phyloP scores from a whole-genome alignment of 2,888 invertebrate genomes.

The Parapristionchus giblindavisi region DNA sequence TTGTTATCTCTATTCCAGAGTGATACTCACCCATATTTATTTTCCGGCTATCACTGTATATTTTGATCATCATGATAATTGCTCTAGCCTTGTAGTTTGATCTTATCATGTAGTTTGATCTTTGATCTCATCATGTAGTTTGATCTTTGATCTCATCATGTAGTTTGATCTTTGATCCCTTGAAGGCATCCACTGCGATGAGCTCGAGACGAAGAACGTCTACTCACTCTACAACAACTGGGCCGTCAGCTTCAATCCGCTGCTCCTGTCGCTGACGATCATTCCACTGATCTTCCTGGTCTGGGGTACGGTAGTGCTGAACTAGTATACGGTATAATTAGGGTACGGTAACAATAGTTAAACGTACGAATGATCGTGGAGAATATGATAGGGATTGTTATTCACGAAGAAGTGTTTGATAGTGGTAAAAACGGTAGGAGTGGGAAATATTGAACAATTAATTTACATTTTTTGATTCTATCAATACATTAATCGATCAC shows the following conservation, averaged over 20 bases:
- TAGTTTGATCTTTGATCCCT: background rate
- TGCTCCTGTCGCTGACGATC: conserved; percentile 25
- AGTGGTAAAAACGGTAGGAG: background rate
- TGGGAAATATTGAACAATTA: background rate
- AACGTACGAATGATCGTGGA: background rate
- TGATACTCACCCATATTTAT: background rate
- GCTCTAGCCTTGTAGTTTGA: background rate
- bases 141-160: background rate
- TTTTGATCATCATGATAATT: background rate
- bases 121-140: background rate
- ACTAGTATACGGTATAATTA: background rate
- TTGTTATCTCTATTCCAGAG: background rate
- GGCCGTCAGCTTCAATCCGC: conserved; percentile 16
- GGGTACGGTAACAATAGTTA: background rate
- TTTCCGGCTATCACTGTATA: background rate
- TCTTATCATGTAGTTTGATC: background rate
- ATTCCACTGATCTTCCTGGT: conserved; percentile 23
- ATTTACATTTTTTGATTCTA: background rate
- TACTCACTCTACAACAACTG: conserved; percentile 32
- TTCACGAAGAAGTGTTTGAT: background rate
- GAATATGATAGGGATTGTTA: background rate
- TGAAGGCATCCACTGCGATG: conserved; percentile 13
- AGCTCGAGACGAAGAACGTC: conserved; percentile 11
- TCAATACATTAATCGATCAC: background rate
- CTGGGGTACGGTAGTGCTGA: conserved; percentile 16